A percentile compares a stretch with the other conserved stretches of the same genome.
These are phyloP conservation scores for Microtus montanus DNA, from an alignment of 2,113 vertebrate genomes.

Conservation along the genomic window DNA sequence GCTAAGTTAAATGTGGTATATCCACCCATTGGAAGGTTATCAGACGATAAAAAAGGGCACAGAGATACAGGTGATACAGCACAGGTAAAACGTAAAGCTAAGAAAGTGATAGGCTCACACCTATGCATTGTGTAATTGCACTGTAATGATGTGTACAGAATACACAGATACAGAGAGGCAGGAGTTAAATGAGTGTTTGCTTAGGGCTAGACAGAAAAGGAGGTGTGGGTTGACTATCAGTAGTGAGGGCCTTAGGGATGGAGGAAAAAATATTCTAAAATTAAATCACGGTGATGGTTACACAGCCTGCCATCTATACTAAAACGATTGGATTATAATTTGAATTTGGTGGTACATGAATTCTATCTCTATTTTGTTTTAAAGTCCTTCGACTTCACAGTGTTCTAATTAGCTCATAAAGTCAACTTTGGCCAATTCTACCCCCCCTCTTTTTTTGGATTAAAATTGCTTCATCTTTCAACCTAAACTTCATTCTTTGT, in stretches of 20 bases:
- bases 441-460: neutral
- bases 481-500: neutral
- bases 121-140: neutral
- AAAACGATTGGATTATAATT: neutral
- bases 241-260: neutral
- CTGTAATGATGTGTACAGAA: neutral
- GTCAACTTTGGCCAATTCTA: neutral
- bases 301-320: neutral
- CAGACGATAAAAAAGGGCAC: neutral
- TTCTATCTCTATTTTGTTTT: constrained; percentile 5
- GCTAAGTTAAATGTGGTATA: neutral
- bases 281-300: neutral
- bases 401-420: constrained; percentile 42
- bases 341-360: constrained; percentile 45
- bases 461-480: constrained; percentile 17
- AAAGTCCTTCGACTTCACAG: neutral
- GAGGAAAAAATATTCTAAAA: constrained; percentile 20
- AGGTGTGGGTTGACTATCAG: neutral
- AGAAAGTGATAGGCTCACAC: neutral
- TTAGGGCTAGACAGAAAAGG: neutral
- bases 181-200: neutral
- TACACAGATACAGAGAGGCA: neutral
- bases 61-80: neutral
- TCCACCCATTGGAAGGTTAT: neutral
- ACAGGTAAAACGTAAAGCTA: neutral